phyloP scores from a whole-genome alignment of 2,797 vertebrate genomes.

The Poeciliopsis infans region DNA sequence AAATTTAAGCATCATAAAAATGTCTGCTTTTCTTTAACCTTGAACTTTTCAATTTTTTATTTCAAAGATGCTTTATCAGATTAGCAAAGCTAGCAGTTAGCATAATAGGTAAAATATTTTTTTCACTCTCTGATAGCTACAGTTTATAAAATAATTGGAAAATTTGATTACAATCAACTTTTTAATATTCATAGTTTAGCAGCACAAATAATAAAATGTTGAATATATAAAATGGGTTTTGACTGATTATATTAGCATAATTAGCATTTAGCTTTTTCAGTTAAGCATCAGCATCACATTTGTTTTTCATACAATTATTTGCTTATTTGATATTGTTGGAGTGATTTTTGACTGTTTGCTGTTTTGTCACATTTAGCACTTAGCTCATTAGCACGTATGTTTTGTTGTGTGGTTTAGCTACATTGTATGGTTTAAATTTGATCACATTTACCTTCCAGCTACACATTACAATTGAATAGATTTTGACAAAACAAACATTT shows the following conservation, averaged over 20 bases:
- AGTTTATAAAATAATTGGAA: background rate
- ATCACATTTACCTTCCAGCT: background rate
- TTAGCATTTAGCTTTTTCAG: background rate
- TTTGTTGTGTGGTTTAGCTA: background rate
- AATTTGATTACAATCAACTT: background rate
- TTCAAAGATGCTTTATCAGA: background rate
- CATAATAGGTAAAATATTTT: background rate
- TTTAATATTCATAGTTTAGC: background rate
- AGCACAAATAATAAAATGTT: background rate
- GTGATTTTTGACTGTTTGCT: background rate
- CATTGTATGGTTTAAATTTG: background rate
- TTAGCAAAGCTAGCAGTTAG: background rate
- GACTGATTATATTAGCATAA: background rate
- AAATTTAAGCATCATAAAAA: background rate
- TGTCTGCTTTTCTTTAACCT: background rate
- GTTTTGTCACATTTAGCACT: background rate
- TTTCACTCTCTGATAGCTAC: background rate
- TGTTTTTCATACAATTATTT: background rate
- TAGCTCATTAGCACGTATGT: background rate
- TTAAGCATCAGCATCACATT: background rate
- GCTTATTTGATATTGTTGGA: background rate
- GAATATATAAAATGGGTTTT: background rate
- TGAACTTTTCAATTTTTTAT: background rate
- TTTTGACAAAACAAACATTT: background rate
- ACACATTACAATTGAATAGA: background rate